A percentile compares a stretch with the other conserved stretches of the same genome.
These are phyloP conservation scores for Zaprionus vittiger DNA, from an alignment of 1,140 invertebrate species.

Conservation along the genomic window DNA sequence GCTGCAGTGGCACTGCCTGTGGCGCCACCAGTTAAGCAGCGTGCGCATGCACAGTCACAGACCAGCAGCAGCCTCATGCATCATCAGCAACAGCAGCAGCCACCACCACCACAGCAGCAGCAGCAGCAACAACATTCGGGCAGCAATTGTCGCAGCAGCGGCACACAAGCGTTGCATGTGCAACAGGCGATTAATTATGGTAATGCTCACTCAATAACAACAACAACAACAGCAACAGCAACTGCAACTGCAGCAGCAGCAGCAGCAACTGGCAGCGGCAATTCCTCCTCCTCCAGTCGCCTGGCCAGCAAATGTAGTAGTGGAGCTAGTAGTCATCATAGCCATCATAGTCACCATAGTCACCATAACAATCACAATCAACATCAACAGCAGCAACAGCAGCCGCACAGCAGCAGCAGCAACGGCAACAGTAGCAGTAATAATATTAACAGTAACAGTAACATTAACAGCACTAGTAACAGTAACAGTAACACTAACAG, in stretches of 20 bases:
- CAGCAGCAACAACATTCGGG: conserved; percentile 63
- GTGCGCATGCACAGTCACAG: conserved; percentile 85
- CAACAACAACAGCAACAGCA: conserved; percentile 46
- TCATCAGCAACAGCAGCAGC: conserved; percentile 48
- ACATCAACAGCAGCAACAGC: conserved; percentile 20
- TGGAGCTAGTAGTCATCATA: conserved; percentile 38
- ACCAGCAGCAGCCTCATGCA: conserved; percentile 77
- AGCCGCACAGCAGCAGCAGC: conserved; percentile 15
- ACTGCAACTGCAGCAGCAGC: conserved; percentile 58
- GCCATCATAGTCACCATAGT: conserved; percentile 52
- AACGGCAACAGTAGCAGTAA: conserved; percentile 13
- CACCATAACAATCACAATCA: conserved; percentile 24
- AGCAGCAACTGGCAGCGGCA: conserved; percentile 46
- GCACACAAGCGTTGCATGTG: conserved; percentile 42
- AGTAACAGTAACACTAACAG: conserved; percentile 46
- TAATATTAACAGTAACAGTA: conserved; percentile 45
- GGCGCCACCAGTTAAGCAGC: conserved; percentile 76
- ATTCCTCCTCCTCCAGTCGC: conserved; percentile 65
- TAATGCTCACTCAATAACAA: conserved; percentile 62
- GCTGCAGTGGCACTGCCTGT: conserved; percentile 34
- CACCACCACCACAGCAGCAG: conserved; percentile 40
- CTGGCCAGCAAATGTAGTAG: conserved; percentile 24
- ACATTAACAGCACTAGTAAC: conserved; percentile 53
- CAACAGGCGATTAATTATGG: conserved; percentile 73
- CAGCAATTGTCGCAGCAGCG: conserved; percentile 59